phyloP scores from a whole-genome alignment of 2,888 invertebrate species.

The Cheilosia vernalis region DNA sequence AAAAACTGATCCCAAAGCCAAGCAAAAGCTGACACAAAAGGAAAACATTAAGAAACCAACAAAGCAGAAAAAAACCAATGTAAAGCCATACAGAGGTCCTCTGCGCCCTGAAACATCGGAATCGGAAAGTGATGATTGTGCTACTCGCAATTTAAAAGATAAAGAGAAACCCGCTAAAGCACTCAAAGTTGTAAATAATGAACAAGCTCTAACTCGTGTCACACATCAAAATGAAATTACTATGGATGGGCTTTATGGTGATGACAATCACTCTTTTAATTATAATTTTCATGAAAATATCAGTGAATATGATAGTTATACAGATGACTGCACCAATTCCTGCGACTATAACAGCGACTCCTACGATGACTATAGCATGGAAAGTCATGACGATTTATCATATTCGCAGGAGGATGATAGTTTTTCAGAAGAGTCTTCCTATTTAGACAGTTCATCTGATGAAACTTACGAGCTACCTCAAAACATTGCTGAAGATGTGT shows the following conservation, averaged over 20 bases:
- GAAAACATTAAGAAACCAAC: neutral
- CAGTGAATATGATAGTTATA: neutral
- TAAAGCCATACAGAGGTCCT: neutral
- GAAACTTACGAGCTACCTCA: conserved; percentile 71
- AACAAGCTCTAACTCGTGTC: conserved; percentile 12
- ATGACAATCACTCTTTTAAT: neutral
- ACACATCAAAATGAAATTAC: conserved; percentile 13
- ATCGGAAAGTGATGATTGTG: neutral
- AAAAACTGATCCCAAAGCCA: neutral
- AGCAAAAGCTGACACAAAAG: neutral
- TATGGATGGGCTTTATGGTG: conserved; percentile 17
- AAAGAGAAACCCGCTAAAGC: neutral
- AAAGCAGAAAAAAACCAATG: neutral
- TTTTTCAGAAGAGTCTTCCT: conserved; percentile 12
- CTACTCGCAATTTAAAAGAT: neutral
- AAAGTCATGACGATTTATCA: neutral
- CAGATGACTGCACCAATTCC: neutral
- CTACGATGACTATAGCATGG: conserved; percentile 8
- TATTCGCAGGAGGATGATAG: neutral
- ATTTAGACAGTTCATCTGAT: conserved; percentile 25
- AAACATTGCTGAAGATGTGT: conserved; percentile 77
- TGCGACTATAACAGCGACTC: neutral
- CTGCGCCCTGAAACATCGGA: neutral
- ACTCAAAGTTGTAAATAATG: conserved; percentile 1
- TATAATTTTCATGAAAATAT: neutral